Percentiles rank a stretch among this genome's conserved stretches.
Evolutionary conservation across 2,888 invertebrate genomes (phyloP).

Genomic region (Meiosimyza decipiens): DNA sequence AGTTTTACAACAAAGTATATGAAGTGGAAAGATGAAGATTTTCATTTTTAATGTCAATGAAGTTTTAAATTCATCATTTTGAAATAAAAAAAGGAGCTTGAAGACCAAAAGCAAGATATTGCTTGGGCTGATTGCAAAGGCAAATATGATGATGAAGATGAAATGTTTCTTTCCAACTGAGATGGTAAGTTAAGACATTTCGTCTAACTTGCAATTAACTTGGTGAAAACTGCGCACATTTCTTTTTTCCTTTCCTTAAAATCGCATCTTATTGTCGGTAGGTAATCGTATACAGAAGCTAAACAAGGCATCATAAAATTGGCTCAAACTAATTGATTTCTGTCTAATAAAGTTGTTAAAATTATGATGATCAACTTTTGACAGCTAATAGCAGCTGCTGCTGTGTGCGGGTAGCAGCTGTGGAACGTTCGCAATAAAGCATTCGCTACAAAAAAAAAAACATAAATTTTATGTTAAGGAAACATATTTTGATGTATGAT

Average conservation of each 20-base stretch:
- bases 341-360: slow-evolving; percentile 33
- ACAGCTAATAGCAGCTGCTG: too few relatives aligned
- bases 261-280: neutral
- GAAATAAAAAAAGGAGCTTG: neutral
- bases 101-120: neutral
- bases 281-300: slow-evolving; percentile 19
- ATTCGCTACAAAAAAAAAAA: too few relatives aligned
- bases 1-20: slow-evolving; percentile 24
- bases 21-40: slow-evolving; percentile 36
- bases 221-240: neutral
- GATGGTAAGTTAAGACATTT: neutral
- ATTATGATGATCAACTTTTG: slow-evolving; percentile 8
- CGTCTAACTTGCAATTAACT: slow-evolving; percentile 10
- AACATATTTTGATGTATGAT: too few relatives aligned
- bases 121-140: neutral
- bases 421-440: too few relatives aligned
- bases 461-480: too few relatives aligned
- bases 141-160: neutral
- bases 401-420: too few relatives aligned
- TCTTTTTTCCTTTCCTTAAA: neutral
- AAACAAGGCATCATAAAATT: slow-evolving; percentile 22
- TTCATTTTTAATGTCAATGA: slow-evolving; percentile 17
- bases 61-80: slow-evolving; percentile 17
- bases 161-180: neutral
- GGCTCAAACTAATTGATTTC: slow-evolving; percentile 34